Evolutionary conservation across 2,113 vertebrate genomes (phyloP).

Genomic region (Neodon shergylaensis): DNA sequence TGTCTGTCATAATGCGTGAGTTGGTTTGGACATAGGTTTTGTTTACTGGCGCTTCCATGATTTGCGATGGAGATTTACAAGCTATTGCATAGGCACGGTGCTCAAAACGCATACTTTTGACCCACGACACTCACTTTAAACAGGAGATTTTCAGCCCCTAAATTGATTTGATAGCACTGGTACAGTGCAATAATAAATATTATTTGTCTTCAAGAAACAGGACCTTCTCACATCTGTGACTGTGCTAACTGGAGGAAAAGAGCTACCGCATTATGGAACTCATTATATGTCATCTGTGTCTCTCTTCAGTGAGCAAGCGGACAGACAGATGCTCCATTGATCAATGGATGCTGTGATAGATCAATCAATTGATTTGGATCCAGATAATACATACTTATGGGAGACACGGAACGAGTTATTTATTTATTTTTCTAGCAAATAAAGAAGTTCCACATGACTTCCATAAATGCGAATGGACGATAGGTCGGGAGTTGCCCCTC

Average conservation of each 20-base stretch:
- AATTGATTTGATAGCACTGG: conserved; percentile 57
- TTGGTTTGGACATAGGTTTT: conserved; percentile 63
- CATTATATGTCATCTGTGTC: conserved; percentile 68
- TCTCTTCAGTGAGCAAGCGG: conserved; percentile 68
- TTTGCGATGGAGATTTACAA: conserved; percentile 46
- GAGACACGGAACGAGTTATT: conserved; percentile 65
- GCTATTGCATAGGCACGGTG: background rate
- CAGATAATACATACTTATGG: conserved; percentile 67
- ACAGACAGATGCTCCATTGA: conserved; percentile 65
- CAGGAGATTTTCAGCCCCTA: conserved; percentile 40
- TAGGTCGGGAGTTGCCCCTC: conserved; percentile 45
- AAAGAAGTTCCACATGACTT: conserved; percentile 60
- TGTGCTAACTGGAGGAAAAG: conserved; percentile 72
- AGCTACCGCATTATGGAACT: conserved; percentile 69
- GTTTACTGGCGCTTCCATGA: conserved; percentile 54
- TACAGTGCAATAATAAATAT: conserved; percentile 67
- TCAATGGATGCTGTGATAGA: conserved; percentile 74
- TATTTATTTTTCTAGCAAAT: conserved; percentile 55
- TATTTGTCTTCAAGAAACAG: conserved; percentile 75
- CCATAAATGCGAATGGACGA: conserved; percentile 52
- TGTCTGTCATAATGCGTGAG: conserved; percentile 71
- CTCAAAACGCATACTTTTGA: conserved; percentile 58
- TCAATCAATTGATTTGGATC: conserved; percentile 77
- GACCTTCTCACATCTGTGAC: conserved; percentile 74
- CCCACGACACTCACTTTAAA: conserved; percentile 63